Conservation (phyloP, 2,888 invertebrate species). For the Amphipyra berbera region DNA sequence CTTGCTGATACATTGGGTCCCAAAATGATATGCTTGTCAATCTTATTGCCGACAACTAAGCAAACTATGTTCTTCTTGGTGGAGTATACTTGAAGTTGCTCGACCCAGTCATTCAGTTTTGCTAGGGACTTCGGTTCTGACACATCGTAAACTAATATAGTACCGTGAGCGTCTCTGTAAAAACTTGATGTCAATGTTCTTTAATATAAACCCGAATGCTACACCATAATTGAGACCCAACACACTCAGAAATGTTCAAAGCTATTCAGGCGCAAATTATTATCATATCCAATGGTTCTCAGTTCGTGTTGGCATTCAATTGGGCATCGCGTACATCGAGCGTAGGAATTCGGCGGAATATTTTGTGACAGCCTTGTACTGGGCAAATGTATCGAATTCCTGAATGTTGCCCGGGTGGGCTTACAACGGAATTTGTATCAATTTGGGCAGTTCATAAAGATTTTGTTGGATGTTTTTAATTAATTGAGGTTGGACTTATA, state of each 20-base stretch:
- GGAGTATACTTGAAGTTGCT: no score
- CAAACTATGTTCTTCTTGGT: no score
- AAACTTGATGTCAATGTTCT: no score
- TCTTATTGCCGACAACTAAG: no score
- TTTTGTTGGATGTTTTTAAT: background rate
- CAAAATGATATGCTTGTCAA: no score
- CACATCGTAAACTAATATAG: no score
- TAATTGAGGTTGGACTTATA: no score
- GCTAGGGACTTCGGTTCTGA: no score
- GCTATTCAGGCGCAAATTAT: slow-evolving; percentile 22
- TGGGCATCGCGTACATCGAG: slow-evolving; percentile 25
- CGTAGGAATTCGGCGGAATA: slow-evolving; percentile 48
- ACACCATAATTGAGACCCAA: background rate
- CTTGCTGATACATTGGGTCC: no score
- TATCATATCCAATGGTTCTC: slow-evolving; percentile 18
- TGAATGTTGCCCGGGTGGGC: background rate
- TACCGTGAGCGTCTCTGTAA: no score
- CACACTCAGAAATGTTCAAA: slow-evolving; percentile 16
- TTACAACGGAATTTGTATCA: slow-evolving; percentile 3
- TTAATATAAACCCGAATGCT: no score
- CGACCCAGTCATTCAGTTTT: no score
- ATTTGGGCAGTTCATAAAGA: slow-evolving; percentile 3
- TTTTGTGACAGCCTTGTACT: slow-evolving; percentile 51
- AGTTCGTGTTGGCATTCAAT: slow-evolving; percentile 45
- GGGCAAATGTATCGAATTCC: slow-evolving; percentile 38